Evolutionary conservation across 2,888 invertebrate species (phyloP).

Genomic region (Agrotis puta): DNA sequence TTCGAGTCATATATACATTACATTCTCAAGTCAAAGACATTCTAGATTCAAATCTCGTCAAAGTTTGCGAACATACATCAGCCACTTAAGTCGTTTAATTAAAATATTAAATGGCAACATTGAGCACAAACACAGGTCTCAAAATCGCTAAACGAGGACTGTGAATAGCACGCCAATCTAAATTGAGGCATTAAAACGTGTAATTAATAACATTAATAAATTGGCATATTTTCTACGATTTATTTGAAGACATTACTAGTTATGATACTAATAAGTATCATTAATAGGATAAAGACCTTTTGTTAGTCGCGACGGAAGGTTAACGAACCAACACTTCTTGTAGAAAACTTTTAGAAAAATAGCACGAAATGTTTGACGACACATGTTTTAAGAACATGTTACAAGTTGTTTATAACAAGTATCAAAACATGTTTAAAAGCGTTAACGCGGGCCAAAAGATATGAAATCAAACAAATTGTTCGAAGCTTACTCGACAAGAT

Average conservation of each 20-base stretch:
- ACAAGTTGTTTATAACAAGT: neutral
- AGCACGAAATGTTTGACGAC: neutral
- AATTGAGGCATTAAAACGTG: slow-evolving; percentile 12
- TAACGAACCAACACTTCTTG: too few relatives aligned
- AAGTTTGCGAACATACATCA: slow-evolving; percentile 26
- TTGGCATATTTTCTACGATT: slow-evolving; percentile 35
- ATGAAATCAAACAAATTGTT: slow-evolving; percentile 44
- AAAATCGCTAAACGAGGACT: slow-evolving; percentile 3
- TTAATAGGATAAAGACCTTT: slow-evolving; percentile 27
- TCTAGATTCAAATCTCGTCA: slow-evolving; percentile 39
- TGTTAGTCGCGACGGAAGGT: slow-evolving; percentile 6
- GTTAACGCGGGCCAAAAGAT: neutral
- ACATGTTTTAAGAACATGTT: neutral
- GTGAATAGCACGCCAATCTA: neutral
- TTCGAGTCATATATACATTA: neutral
- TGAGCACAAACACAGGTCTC: slow-evolving; percentile 8
- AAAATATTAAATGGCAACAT: slow-evolving; percentile 40
- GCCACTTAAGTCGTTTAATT: slow-evolving; percentile 21
- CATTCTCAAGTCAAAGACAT: slow-evolving; percentile 45
- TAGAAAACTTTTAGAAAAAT: neutral
- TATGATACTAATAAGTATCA: slow-evolving; percentile 29
- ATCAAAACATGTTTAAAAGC: neutral
- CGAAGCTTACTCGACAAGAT: slow-evolving; percentile 45
- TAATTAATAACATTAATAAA: slow-evolving; percentile 32
- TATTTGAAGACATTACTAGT: slow-evolving; percentile 28